Base-by-base conservation (phyloP, 2,113 vertebrate genomes). In the Pteronura brasiliensis region DNA sequence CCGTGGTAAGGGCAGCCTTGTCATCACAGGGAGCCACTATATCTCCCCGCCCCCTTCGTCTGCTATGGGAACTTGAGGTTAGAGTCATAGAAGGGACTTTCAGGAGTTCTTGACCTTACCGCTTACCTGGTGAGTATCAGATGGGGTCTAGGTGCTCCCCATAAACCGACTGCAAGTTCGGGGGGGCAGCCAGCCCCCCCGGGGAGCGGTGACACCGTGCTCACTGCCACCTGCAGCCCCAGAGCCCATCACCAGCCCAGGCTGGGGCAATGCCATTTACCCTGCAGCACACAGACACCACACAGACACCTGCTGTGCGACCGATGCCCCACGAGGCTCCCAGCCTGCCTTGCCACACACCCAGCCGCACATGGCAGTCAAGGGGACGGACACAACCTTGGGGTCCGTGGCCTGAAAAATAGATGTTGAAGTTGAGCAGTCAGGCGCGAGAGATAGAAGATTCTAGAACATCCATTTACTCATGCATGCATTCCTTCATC, bases 31-130 rank as follows among this genome's bases (percentile, higher is more conserved):
- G 86, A 15, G 72, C 3, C 7, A 0, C 57, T 4, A 1, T 8
- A 18, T n/a, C 61, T 12, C 7, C 7, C 10, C 34, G 0, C 10
- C 21, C 83, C 17, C 1, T 0, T 47, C 0, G 0, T 20, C 71
- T 23, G 20, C 23, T 3, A 0, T 21, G 31, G 31, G 55, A 36
- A 8, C n/a, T 34, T 18, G 25, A 12, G 13, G 6, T 1, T 7
- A 12, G 39, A 3, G 1, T 3, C 2, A 3, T 3, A 42, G 71
- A 34, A 1, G 10, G 0, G 2, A 4, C 34, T 3, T 13, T 15
- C 4, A 4, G 29, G 42, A 44, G 7, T 0, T 67, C 34, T 25
- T 15, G 7, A 34, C 20, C 82, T 55, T 7, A 13, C 27, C 0
- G 8, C 63, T 27, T 20, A 34, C 2, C 8, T 23, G 34, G 59